Percentiles rank a stretch among this genome's conserved stretches.
phyloP scores from a whole-genome alignment of 2,797 vertebrate species.

The Siniperca obscura region DNA sequence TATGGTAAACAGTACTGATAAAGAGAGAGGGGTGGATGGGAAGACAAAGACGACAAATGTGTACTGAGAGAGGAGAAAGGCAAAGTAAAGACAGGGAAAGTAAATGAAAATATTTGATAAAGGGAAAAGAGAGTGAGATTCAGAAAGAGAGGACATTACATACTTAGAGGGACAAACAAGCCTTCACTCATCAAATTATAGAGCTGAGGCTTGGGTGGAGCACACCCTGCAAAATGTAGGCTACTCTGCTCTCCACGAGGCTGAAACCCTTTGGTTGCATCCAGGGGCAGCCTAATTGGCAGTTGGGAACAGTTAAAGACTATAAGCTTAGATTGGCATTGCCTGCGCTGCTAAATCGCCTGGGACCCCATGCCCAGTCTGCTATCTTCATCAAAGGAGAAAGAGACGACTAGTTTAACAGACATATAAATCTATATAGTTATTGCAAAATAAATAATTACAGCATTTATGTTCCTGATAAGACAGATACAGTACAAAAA shows the following conservation, averaged over 20 bases:
- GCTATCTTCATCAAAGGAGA: slow-evolving; percentile 35
- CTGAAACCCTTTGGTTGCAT: slow-evolving; percentile 70
- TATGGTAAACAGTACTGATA: background rate
- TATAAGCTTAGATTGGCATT: slow-evolving; percentile 71
- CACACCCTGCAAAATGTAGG: slow-evolving; percentile 76
- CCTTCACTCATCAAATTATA: slow-evolving; percentile 81
- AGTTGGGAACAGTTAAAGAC: slow-evolving; percentile 81
- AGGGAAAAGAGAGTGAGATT: slow-evolving; percentile 44
- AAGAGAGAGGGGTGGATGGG: background rate
- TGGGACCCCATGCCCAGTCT: slow-evolving; percentile 24
- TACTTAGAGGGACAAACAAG: slow-evolving; percentile 74
- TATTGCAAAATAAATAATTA: background rate
- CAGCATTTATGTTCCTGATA: background rate
- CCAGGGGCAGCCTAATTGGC: slow-evolving; percentile 80
- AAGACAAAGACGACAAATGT: background rate
- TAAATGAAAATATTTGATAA: slow-evolving; percentile 30
- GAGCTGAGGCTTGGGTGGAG: slow-evolving; percentile 81
- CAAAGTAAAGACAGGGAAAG: slow-evolving; percentile 26
- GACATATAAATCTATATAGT: background rate
- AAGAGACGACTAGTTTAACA: slow-evolving; percentile 10
- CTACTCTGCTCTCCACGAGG: slow-evolving; percentile 68
- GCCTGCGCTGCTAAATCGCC: slow-evolving; percentile 57
- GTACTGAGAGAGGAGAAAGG: background rate
- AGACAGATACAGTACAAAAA: background rate
- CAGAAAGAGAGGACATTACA: slow-evolving; percentile 63